Base-by-base conservation (phyloP, 2,797 vertebrate genomes). In the Apogon hyalosoma region DNA sequence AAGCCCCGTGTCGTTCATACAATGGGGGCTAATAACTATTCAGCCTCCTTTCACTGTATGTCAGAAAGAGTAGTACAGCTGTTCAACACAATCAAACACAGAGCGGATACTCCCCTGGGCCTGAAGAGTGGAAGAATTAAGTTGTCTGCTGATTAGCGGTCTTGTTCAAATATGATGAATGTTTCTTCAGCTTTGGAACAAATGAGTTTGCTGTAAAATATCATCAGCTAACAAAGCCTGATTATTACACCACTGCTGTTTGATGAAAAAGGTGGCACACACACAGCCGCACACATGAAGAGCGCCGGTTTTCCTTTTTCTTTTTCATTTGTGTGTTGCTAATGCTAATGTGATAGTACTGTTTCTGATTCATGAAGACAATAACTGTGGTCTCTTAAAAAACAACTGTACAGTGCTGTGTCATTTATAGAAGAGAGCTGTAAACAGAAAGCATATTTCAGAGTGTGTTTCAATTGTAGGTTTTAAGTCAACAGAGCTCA, bases 11-110 rank as follows among this genome's bases (percentile, higher is more conserved):
- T 78, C 73, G 86, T 80, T 90, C 84, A 77, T 75, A 83, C 88
- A 70, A 85, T 85, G 86, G 88, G 79, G 83, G 79, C 66, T 90
- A 90, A 91, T 91, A 86, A 81, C 79, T 90, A 92, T 90, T 92
- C 75, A 81, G 39, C 78, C 72, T 92, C 77, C 80, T 58, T 88
- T 90, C 89, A 75, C 60, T 80, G 63, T 90, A 54, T 82, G 85
- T 86, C 77, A 72, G 79, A 72, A 86, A 55, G 81, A 71, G 68
- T 86, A 16, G 62, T 41, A 67, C 57, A 63, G 61, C 75, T 80
- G 90, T 87, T 93, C 87, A 86, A 76, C 82, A 77, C 51, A 59
- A 81, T 90, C 89, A 86, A 82, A 82, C 14, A 77, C 76, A 84
- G 66, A 62, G 46, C 50, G 49, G 57, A 64, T 73, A 52, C 49